A percentile compares a stretch with the other conserved stretches of the same genome.
These are phyloP conservation scores for Glaucomys volans DNA, from an alignment of 2,113 vertebrate genomes.

Conservation along the genomic window DNA sequence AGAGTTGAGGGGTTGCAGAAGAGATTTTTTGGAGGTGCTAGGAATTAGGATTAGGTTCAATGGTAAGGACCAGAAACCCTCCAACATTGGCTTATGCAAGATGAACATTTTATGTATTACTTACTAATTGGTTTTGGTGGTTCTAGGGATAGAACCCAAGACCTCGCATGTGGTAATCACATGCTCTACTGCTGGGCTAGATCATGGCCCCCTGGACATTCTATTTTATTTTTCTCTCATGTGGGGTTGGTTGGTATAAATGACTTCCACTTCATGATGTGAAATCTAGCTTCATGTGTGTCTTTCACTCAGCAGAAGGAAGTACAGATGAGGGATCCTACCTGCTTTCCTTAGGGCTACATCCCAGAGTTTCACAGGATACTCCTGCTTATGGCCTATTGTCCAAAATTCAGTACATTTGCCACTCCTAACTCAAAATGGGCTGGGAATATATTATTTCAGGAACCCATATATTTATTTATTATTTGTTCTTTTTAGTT, in stretches of 20 bases:
- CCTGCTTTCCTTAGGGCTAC: neutral
- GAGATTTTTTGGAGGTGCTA: neutral
- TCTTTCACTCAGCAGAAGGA: neutral
- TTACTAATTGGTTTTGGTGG: neutral
- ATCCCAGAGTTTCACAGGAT: neutral
- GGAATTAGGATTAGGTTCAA: neutral
- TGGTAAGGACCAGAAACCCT: neutral
- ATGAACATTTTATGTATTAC: neutral
- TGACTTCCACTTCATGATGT: neutral
- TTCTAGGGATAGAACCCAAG: neutral
- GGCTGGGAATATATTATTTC: neutral
- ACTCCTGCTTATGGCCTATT: neutral
- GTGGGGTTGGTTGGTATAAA: neutral
- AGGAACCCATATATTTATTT: neutral
- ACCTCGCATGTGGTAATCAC: neutral
- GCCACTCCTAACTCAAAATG: neutral
- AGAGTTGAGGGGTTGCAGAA: neutral
- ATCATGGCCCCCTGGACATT: neutral
- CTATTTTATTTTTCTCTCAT: neutral
- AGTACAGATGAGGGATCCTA: neutral
- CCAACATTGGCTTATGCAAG: neutral
- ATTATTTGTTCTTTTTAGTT: too few relatives aligned
- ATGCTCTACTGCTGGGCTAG: neutral
- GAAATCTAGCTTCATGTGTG: neutral
- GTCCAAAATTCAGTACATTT: neutral